Conservation (phyloP, 2,888 invertebrate genomes). For the Epiblema foenella region DNA sequence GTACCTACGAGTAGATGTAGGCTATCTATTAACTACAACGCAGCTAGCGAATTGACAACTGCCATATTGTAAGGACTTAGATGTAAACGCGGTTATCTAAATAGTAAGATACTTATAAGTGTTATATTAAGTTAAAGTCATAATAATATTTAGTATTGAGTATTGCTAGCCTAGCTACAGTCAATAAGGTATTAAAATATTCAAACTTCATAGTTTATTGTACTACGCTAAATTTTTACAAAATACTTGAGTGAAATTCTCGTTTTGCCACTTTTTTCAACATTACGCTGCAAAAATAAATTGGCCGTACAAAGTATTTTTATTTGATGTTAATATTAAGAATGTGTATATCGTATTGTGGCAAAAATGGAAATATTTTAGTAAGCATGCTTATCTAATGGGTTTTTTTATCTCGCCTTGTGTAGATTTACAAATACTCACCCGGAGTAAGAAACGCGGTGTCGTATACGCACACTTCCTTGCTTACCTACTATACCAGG, state of each 20-base stretch:
- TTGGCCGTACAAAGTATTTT: constrained; percentile 42
- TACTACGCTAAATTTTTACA: constrained; percentile 15
- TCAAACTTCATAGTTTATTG: constrained; percentile 19
- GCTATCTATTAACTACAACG: constrained; percentile 64
- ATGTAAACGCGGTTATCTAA: constrained; percentile 67
- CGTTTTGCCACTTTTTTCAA: constrained; percentile 15
- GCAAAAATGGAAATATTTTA: constrained; percentile 17
- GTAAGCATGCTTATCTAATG: constrained; percentile 1
- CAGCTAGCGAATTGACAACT: constrained; percentile 84
- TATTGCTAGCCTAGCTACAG: constrained; percentile 77
- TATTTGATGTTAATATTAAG: constrained; percentile 35
- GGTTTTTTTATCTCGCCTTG: constrained; percentile 18
- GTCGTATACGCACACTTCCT: not conserved
- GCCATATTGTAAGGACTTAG: constrained; percentile 83
- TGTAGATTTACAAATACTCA: constrained; percentile 24
- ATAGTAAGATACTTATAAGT: constrained; percentile 52
- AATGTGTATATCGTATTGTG: constrained; percentile 22
- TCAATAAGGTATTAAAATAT: constrained; percentile 58
- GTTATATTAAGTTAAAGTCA: constrained; percentile 80
- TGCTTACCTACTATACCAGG: not conserved
- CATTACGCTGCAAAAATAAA: constrained; percentile 10
- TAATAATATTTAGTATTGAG: constrained; percentile 79
- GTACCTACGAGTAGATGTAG: constrained; percentile 61
- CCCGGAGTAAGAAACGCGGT: constrained; percentile 10
- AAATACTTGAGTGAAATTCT: not conserved